Evolutionary conservation across 2,888 invertebrate genomes (phyloP), one percentile per base, ranked within the genome.

Genomic region (Mimachlamys varia): DNA sequence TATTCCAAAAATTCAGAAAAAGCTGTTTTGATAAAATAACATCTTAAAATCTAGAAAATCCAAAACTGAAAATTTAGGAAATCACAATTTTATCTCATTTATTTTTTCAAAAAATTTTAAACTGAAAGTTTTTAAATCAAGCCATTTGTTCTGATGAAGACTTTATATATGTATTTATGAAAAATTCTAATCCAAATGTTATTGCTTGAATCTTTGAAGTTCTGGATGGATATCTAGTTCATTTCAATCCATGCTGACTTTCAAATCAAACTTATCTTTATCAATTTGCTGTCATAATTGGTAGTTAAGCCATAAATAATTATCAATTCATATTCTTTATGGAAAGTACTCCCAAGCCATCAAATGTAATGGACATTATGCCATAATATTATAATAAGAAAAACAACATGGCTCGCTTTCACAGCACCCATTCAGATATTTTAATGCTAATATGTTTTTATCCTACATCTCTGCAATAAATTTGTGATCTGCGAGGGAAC

Each of bases 181-280:
- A 33, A 15, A 76, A 22, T 33, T 27, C 33, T 76, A 76, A 76
- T 76, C 76, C 76, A 33, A 33, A 76, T 33, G 76, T 33, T 10
- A 33, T 27, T 12, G 27, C 76, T 76, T 4, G 33, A 76, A 76
- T 76, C 76, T 76, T 76, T 76, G 76, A 76, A 76, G 76, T 76
- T 76, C 76, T 76, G 10, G 0, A 76, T 15, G 7, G 76, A 5
- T 76, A 76, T 76, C 76, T 76, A 10, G 76, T 76, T 76, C 7
- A 76, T 76, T 76, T 76, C 76, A 33, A 27, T 76, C 76, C 76
- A 76, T 76, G 76, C 76, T 76, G 76, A 27, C 76, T 76, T 76
- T 76, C 76, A 76, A 76, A 76, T 76, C 33, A 33, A 76, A 76
- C 27, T 76, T 33, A 76, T 76, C 76, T 76, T 33, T 76, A 22